Base-by-base conservation (phyloP, 2,888 invertebrate species). In the Sphaerophoria taeniata region DNA sequence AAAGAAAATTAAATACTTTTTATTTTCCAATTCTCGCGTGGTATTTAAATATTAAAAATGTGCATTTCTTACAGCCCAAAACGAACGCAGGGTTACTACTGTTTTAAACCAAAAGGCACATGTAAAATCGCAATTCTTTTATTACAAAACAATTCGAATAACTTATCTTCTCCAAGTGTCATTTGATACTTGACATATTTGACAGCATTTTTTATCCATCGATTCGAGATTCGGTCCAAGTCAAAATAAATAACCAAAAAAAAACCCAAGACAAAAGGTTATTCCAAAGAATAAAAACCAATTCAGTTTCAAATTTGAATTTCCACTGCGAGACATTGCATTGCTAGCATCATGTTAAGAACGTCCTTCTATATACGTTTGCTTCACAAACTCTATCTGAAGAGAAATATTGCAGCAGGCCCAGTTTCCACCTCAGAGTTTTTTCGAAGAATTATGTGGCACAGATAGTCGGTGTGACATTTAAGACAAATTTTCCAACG, bases 401-500 rank as follows among this genome's bases (percentile, higher is more conserved):
- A 12, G 0, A 0, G 39, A 63, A 9, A 1, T 33, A 16, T 12
- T 58, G 73, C 74, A 70, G 74, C 74, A 74, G 47, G 67, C 80
- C 65, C 61, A 80, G 78, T 63, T 73, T 73, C 73, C 72, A 82
- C 43, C 43, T 77, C 53, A 72, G 16, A 67, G 34, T 55, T 51
- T 34, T 60, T 34, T 39, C 31, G 60, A 81, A 81, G 85, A 85
- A 51, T 85, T 81, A 85, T 85, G 76, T 70, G 81, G 70, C 81
- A 73, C 76, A 76, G 85, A 81, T 85, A 81, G 58, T 69, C 69
- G 72, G 39, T 58, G 69, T 85, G 85, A 77, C 85, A 81, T 45
- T 70, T 81, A 75, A 80, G 85, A 85, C 85, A 85, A 85, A 85
- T 85, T 24, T 85, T 81, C 73, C 85, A 81, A 73, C 85, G 85